Conservation (phyloP, 2,113 vertebrate species). For the Typhlomys cinereus region DNA sequence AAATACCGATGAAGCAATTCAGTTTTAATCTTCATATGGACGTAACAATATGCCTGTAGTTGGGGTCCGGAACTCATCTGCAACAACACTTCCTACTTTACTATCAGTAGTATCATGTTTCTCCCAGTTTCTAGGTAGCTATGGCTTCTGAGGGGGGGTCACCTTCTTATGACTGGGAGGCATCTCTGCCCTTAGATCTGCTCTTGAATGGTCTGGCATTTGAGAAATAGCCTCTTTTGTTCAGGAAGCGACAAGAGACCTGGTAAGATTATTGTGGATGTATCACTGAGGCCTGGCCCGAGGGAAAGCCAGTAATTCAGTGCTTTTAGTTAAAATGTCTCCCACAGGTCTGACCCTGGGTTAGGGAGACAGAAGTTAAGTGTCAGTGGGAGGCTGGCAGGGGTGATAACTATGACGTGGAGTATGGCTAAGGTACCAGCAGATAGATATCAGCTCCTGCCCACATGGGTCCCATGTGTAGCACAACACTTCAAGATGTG, state of each 20-base stretch:
- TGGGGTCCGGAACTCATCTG: neutral
- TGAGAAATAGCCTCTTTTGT: neutral
- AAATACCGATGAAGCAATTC: neutral
- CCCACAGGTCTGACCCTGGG: neutral
- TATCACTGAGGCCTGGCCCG: neutral
- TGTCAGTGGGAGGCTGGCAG: no score
- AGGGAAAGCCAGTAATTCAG: neutral
- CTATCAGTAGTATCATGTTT: neutral
- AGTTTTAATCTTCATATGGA: neutral
- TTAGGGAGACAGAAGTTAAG: neutral
- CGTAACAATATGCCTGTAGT: neutral
- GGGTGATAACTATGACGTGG: accelerated
- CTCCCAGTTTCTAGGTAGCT: neutral
- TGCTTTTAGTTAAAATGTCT: neutral
- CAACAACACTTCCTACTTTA: neutral
- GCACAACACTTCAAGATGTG: neutral
- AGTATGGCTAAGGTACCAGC: accelerated
- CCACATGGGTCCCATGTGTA: accelerated
- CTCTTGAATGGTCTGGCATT: neutral
- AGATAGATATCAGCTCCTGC: no score
- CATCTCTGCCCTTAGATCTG: neutral
- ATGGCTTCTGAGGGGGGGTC: no score
- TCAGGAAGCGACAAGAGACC: neutral
- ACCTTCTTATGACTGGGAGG: neutral
- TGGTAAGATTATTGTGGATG: neutral